Conservation (phyloP, 2,797 vertebrate species). For the Falco naumanni region DNA sequence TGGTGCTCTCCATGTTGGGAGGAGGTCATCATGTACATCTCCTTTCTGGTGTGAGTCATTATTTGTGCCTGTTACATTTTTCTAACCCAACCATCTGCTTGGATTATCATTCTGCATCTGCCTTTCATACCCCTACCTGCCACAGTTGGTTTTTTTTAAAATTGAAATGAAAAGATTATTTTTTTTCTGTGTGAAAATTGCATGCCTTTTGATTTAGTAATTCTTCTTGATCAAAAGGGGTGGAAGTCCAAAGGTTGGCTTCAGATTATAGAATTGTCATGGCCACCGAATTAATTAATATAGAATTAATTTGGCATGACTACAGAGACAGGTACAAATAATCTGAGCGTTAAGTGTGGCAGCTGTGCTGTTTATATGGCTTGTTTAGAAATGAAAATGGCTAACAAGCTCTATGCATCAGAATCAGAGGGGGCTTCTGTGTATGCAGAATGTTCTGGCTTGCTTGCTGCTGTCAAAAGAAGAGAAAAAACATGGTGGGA, state of each 20-base stretch:
- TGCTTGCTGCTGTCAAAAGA: background rate
- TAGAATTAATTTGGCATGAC: background rate
- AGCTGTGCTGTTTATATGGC: background rate
- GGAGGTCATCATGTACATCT: background rate
- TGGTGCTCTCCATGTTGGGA: background rate
- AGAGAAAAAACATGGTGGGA: background rate
- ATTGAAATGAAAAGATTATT: background rate
- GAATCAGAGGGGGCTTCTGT: background rate
- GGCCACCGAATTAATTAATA: background rate
- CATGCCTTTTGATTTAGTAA: background rate
- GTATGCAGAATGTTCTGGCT: background rate
- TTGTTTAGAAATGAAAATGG: too few relatives aligned
- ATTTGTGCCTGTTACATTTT: constrained; percentile 21
- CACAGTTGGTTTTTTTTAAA: background rate
- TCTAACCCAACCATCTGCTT: background rate
- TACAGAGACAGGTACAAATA: background rate
- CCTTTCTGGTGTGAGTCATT: background rate
- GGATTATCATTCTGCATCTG: background rate
- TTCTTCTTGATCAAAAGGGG: background rate
- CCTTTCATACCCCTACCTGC: background rate
- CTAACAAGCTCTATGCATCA: background rate
- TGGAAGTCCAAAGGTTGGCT: background rate
- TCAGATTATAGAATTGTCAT: background rate
- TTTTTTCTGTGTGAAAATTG: background rate
- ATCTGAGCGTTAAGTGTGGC: background rate